These are phyloP conservation scores for Pitta sordida DNA, from an alignment of 2,113 vertebrate species.

Conservation along the genomic window DNA sequence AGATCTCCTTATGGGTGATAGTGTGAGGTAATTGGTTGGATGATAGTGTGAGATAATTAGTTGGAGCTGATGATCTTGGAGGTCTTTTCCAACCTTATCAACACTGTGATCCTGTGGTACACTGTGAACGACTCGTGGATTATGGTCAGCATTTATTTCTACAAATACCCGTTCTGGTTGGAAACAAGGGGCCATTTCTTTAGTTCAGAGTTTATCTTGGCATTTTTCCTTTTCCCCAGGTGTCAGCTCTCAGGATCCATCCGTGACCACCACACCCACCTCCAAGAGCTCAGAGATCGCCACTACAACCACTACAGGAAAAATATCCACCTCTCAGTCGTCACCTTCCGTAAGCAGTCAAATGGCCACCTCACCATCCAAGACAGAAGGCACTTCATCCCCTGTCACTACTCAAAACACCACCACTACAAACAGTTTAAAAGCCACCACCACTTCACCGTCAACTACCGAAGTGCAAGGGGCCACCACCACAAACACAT, in stretches of 20 bases:
- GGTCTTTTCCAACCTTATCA: not conserved
- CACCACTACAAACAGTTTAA: rapidly evolving
- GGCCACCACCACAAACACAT: rapidly evolving
- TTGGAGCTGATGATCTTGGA: not conserved
- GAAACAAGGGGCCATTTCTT: not conserved
- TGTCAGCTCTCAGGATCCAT: not conserved
- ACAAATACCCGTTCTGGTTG: not conserved
- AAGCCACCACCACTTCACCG: not conserved
- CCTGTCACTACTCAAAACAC: rapidly evolving
- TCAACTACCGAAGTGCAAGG: rapidly evolving
- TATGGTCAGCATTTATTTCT: not conserved
- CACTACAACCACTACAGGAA: rapidly evolving
- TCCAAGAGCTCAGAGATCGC: rapidly evolving
- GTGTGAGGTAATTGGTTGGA: not conserved
- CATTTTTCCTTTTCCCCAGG: not conserved
- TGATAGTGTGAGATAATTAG: not conserved
- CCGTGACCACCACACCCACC: rapidly evolving
- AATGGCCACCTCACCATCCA: rapidly evolving
- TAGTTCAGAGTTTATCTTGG: not conserved
- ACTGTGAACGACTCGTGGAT: not conserved
- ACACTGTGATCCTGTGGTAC: not conserved
- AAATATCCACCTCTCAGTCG: rapidly evolving
- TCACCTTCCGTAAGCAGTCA: rapidly evolving
- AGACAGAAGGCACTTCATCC: rapidly evolving
- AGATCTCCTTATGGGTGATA: not conserved